Conservation (phyloP, 2,888 invertebrate species). For the Perdita meconis region DNA sequence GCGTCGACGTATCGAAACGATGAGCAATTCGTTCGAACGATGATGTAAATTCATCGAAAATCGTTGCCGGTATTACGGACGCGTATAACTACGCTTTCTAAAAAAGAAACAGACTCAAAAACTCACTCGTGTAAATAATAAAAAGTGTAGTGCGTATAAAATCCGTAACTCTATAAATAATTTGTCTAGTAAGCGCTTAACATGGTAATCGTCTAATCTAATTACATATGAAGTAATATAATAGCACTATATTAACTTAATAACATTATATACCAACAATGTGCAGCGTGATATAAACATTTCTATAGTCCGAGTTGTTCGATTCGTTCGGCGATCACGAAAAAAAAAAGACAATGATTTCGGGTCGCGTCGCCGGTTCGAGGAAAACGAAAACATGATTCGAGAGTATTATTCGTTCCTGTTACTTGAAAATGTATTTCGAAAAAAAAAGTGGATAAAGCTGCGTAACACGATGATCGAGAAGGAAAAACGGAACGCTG, state of each 20-base stretch:
- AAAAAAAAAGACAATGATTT: conserved; percentile 30
- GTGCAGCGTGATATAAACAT: conserved; percentile 49
- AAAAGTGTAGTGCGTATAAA: conserved; percentile 64
- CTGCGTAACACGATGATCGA: conserved; percentile 6
- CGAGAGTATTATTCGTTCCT: conserved; percentile 15
- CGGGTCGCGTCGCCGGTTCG: background rate
- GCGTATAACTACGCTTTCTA: conserved; percentile 41
- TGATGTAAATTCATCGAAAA: too few relatives aligned
- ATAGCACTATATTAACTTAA: conserved; percentile 63
- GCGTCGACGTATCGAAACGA: background rate
- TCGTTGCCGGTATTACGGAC: conserved; percentile 50
- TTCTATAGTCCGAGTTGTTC: conserved; percentile 11
- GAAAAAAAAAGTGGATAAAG: background rate
- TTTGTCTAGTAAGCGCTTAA: conserved; percentile 73
- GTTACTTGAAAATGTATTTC: conserved; percentile 7
- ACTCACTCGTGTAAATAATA: conserved; percentile 63
- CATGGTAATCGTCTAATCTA: conserved; percentile 61
- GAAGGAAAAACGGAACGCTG: conserved; percentile 20
- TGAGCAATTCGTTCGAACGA: conserved; percentile 2
- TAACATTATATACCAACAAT: conserved; percentile 64
- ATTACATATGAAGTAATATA: conserved; percentile 58
- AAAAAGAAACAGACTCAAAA: conserved; percentile 56
- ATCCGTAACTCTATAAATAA: conserved; percentile 69
- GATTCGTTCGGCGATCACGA: conserved; percentile 12
- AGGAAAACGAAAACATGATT: conserved; percentile 7